Evolutionary conservation across 1,140 invertebrate species (phyloP), one percentile per base, ranked within the genome.

Genomic region (Thaumetopoea pityocampa): DNA sequence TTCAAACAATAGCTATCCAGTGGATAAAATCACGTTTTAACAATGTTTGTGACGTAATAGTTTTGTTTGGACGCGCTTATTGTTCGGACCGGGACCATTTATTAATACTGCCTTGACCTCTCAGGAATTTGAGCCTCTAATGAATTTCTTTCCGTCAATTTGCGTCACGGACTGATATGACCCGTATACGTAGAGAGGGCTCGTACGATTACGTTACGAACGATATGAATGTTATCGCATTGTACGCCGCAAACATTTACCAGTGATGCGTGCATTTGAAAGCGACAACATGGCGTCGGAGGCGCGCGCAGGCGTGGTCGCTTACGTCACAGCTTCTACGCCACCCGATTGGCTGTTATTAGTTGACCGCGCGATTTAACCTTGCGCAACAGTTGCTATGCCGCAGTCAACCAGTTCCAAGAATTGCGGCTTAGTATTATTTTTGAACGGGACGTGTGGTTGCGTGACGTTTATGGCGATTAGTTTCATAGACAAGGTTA

Each of bases 281-380:
- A 60, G 56, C 54, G 48, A 42, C 55, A 69, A 64, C 36, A 76
- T 66, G 65, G 66, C 67, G 57, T 38, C 59, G 70, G 76, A 72
- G 79, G 76, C 74, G 72, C 73, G 79, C 76, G 79, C 76, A 76
- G 79, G 76, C 79, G 79, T 80, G 79, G 76, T 70, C 54, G 72
- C 58, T 76, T 65, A 83, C 79, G 79, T 83, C 79, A 83, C 59
- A 33, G 32, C 30, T 17, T 55, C 51, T 11, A 30, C 42, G 68
- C 50, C 10, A 35, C n/a, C 44, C 49, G 33, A 79, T 83, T 83
- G 79, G 79, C 20, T 20, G 54, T 15, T 37, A 22, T 24, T 27
- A 28, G 22, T 34, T 58, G 59, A 62, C 52, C 62, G 66, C 63
- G 62, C 64, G 58, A 51, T 60, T 60, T 76, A 78, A 74, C 79